Conservation (phyloP, 2,888 invertebrate species). For the Drosophila buzzatii region DNA sequence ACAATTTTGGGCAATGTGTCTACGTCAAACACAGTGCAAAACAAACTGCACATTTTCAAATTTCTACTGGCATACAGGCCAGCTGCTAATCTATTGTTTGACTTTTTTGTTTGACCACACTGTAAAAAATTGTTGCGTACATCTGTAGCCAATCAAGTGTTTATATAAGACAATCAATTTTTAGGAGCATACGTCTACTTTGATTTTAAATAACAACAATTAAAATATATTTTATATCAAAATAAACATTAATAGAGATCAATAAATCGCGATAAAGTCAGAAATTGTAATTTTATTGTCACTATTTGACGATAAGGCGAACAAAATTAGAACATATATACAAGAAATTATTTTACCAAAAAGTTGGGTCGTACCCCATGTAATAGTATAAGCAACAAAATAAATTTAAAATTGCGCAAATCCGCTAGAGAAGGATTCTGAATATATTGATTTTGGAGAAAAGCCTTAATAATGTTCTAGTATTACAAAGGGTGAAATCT, state of each 20-base stretch:
- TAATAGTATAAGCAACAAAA: conserved; percentile 34
- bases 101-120: conserved; percentile 30
- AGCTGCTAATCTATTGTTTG: conserved; percentile 36
- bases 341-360: neutral
- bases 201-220: neutral
- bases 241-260: neutral
- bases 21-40: conserved; percentile 68
- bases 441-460: conserved; percentile 57
- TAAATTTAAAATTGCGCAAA: conserved; percentile 41
- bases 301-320: no score
- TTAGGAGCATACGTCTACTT: neutral
- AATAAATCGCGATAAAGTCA: no score
- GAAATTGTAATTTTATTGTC: no score
- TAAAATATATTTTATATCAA: neutral
- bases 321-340: neutral
- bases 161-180: neutral
- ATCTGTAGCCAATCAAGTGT: neutral
- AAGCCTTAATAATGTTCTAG: conserved; percentile 65
- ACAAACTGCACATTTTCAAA: conserved; percentile 63
- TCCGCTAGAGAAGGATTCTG: conserved; percentile 24
- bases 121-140: neutral
- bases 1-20: conserved; percentile 66
- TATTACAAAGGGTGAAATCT: conserved; percentile 58
- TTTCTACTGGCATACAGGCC: conserved; percentile 22
- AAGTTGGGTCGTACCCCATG: neutral